Percentiles rank a stretch among this genome's conserved stretches.
These are phyloP conservation scores for Scomberomorus guttatus DNA, from an alignment of 2,797 vertebrate species.

Conservation along the genomic window DNA sequence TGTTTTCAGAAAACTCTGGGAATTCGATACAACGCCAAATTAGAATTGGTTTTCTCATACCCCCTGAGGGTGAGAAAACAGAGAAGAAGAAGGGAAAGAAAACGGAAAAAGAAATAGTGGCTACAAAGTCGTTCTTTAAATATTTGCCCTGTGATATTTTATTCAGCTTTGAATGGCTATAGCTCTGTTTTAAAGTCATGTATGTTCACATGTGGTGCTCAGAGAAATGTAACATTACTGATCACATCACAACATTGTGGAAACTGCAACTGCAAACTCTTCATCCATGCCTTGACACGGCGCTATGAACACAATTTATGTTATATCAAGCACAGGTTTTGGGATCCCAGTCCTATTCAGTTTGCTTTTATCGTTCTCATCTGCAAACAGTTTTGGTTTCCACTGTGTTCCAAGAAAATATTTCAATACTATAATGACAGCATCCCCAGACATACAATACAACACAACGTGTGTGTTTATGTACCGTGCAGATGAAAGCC, in stretches of 20 bases:
- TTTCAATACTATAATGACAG: slow-evolving; percentile 47
- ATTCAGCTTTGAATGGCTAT: slow-evolving; percentile 28
- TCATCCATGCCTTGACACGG: background rate
- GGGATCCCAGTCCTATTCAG: slow-evolving; percentile 18
- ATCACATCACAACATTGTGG: slow-evolving; percentile 22
- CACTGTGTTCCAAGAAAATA: slow-evolving; percentile 41
- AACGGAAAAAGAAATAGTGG: slow-evolving; percentile 27
- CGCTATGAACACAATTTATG: slow-evolving; percentile 32
- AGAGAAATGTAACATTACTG: slow-evolving; percentile 17
- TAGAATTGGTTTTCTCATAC: slow-evolving; percentile 31
- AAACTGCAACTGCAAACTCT: slow-evolving; percentile 32
- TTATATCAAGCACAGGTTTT: slow-evolving; percentile 33
- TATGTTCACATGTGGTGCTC: slow-evolving; percentile 8
- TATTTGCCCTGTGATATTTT: slow-evolving; percentile 58
- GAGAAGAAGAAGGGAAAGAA: slow-evolving; percentile 29
- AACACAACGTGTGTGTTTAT: slow-evolving; percentile 57
- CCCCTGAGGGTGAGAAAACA: slow-evolving; percentile 8
- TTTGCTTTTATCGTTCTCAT: slow-evolving; percentile 63
- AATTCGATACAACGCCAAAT: slow-evolving; percentile 45
- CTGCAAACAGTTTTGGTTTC: slow-evolving; percentile 63
- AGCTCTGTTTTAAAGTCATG: slow-evolving; percentile 13
- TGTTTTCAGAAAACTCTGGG: slow-evolving; percentile 54
- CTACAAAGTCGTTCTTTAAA: slow-evolving; percentile 55
- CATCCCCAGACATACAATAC: slow-evolving; percentile 48
- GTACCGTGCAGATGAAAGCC: slow-evolving; percentile 44